These are phyloP conservation scores for Porites lobata DNA, from an alignment of 92 coral and sea anemone species.

Conservation along the genomic window DNA sequence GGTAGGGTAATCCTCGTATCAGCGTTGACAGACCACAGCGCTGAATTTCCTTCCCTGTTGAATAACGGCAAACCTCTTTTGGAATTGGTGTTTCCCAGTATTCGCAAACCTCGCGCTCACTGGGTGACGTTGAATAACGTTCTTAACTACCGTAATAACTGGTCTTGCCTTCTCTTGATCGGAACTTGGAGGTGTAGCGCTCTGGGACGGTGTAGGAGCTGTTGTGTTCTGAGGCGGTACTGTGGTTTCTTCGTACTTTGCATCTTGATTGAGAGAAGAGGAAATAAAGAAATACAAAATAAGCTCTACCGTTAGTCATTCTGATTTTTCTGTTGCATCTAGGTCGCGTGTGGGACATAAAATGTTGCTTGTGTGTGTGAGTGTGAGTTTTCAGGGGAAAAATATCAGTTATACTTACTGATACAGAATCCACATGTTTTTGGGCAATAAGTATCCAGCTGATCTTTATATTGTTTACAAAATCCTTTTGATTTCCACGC, in stretches of 20 bases:
- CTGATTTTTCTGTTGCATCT: background rate
- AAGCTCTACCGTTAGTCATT: background rate
- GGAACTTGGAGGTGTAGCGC: constrained; percentile 2
- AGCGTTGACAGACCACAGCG: constrained; percentile 40
- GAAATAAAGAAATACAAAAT: background rate
- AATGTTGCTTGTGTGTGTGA: too few species aligned
- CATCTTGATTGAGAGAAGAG: background rate
- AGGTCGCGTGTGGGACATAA: too few species aligned
- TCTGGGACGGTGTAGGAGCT: constrained; percentile 29
- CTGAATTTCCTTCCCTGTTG: constrained; percentile 14
- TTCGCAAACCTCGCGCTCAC: background rate
- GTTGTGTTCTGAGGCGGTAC: constrained; percentile 8
- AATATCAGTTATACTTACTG: constrained; percentile 16
- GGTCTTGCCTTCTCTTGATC: background rate
- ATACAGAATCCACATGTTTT: constrained; percentile 73
- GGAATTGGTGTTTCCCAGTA: constrained; percentile 10
- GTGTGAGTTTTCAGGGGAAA: background rate
- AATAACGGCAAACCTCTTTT: constrained; percentile 36
- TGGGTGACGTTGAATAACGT: background rate
- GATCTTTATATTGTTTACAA: constrained; percentile 48
- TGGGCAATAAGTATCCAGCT: constrained; percentile 71
- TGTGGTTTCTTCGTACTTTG: constrained; percentile 19
- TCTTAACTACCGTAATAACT: background rate
- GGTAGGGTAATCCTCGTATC: constrained; percentile 17
- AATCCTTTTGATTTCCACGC: constrained; percentile 67